These are phyloP conservation scores for Heliconius ismenius DNA, from an alignment of 2,888 invertebrate species.

Conservation along the genomic window DNA sequence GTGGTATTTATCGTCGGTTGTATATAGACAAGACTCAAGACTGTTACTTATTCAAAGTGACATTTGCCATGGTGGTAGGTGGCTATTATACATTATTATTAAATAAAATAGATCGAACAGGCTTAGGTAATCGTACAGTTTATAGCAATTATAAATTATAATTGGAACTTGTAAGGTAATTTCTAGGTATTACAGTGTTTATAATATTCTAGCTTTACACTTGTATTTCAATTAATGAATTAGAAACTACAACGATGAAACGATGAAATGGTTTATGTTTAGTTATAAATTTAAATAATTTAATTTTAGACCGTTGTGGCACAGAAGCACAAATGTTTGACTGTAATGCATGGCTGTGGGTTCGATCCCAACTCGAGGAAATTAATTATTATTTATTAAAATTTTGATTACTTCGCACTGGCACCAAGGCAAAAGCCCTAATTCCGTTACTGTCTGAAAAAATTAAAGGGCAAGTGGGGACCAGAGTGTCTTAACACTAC, in stretches of 20 bases:
- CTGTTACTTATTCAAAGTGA: slow-evolving; percentile 35
- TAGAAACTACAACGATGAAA: background rate
- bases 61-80: slow-evolving; percentile 21
- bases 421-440: too few relatives aligned
- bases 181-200: background rate
- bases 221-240: background rate
- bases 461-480: too few relatives aligned
- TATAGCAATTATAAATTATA: slow-evolving; percentile 9
- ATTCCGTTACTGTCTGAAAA: too few relatives aligned
- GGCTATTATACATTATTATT: slow-evolving; percentile 8
- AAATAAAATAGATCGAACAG: slow-evolving; percentile 10
- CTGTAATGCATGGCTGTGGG: too few relatives aligned
- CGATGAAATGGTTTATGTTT: too few relatives aligned
- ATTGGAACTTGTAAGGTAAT: background rate
- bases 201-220: background rate
- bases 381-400: too few relatives aligned
- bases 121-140: background rate
- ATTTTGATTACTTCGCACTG: too few relatives aligned
- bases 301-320: too few relatives aligned
- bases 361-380: too few relatives aligned
- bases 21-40: slow-evolving; percentile 10
- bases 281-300: too few relatives aligned
- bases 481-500: too few relatives aligned
- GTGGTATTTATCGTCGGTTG: slow-evolving; percentile 19
- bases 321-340: too few relatives aligned